A percentile compares a stretch with the other conserved stretches of the same genome.
These are phyloP conservation scores for Protonemura montana DNA, from an alignment of 2,888 invertebrate genomes.

Conservation along the genomic window DNA sequence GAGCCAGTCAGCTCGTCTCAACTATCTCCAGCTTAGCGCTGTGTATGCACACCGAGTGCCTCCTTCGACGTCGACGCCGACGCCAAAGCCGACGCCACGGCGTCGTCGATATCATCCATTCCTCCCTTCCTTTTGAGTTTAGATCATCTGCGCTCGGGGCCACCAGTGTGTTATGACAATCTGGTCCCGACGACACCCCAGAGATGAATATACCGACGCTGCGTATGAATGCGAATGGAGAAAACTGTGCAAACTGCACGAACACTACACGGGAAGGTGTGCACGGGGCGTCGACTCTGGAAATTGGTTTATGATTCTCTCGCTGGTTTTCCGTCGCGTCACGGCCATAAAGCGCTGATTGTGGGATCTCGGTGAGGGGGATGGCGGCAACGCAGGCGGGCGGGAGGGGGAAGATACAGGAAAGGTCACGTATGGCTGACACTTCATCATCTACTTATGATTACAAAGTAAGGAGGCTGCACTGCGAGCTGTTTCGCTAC, in stretches of 20 bases:
- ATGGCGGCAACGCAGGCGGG: background rate
- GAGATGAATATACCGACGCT: constrained; percentile 39
- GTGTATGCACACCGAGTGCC: background rate
- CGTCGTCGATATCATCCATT: constrained; percentile 7
- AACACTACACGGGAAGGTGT: constrained; percentile 27
- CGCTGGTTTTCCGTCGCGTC: background rate
- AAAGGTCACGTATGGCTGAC: constrained; percentile 27
- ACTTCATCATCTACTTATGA: constrained; percentile 28
- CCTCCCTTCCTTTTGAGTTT: constrained; percentile 7
- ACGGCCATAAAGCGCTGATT: constrained; percentile 44
- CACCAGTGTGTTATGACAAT: constrained; percentile 40
- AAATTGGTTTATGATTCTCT: constrained; percentile 45
- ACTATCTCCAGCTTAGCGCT: background rate
- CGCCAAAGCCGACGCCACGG: background rate
- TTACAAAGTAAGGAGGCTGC: background rate
- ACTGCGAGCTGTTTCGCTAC: too few species aligned
- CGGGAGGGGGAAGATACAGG: background rate
- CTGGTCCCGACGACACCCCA: constrained; percentile 38
- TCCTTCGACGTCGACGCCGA: background rate
- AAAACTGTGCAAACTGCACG: constrained; percentile 26
- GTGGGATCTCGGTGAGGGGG: constrained; percentile 17
- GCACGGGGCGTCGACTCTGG: constrained; percentile 24
- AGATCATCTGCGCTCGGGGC: constrained; percentile 17
- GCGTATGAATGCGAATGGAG: constrained; percentile 30
- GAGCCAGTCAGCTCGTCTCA: background rate